A percentile compares a stretch with the other conserved stretches of the same genome.
Evolutionary conservation across 2,888 invertebrate species (phyloP).

Genomic region (Cosmia trapezina): DNA sequence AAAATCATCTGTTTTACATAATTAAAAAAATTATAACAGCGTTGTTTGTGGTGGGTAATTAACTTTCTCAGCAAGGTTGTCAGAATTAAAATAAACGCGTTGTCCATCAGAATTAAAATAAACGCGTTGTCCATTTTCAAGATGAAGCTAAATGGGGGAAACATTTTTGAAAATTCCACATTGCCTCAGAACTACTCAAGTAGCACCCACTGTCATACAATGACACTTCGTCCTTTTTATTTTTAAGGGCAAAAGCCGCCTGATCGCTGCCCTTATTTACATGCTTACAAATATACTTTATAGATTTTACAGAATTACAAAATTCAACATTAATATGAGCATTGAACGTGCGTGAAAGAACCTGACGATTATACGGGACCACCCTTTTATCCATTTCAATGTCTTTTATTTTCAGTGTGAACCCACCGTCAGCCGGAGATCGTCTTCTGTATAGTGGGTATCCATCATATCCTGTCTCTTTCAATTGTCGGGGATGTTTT

Average conservation of each 20-base stretch:
- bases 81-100: conserved; percentile 4
- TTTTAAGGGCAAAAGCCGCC: not conserved
- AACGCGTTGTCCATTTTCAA: conserved; percentile 13
- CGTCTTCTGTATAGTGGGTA: too few relatives aligned
- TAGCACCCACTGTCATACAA: conserved; percentile 4
- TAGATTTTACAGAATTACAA: too few relatives aligned
- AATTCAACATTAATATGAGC: too few relatives aligned
- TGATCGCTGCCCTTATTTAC: conserved; percentile 5
- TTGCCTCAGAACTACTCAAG: conserved; percentile 11
- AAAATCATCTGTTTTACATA: conserved; percentile 15
- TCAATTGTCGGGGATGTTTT: too few relatives aligned
- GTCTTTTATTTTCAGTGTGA: too few relatives aligned
- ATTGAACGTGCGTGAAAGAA: too few relatives aligned
- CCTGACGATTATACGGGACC: too few relatives aligned
- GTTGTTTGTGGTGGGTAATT: conserved; percentile 4
- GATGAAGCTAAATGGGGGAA: conserved; percentile 1
- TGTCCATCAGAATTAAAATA: conserved; percentile 14
- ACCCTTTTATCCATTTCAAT: too few relatives aligned
- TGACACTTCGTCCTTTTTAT: conserved; percentile 1
- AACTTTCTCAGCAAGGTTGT: not conserved
- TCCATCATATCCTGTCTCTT: too few relatives aligned
- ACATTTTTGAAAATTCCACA: conserved; percentile 1
- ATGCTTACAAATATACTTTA: not conserved
- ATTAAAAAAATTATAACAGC: not conserved
- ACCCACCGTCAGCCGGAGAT: too few relatives aligned